Base-by-base conservation (phyloP, 2,113 vertebrate genomes). In the Pitta sordida region DNA sequence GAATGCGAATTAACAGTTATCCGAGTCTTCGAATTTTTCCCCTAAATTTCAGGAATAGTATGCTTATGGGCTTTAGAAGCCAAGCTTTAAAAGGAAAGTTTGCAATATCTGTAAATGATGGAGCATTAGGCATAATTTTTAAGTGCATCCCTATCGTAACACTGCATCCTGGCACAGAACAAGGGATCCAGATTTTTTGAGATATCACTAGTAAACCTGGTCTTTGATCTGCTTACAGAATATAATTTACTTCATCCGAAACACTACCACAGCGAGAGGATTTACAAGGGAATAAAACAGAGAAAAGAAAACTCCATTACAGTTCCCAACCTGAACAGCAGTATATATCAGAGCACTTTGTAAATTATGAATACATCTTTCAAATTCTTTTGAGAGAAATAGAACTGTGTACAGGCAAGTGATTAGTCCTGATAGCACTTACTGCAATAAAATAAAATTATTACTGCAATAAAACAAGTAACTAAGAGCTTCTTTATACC, bases 31-130 rank as follows among this genome's bases (percentile, higher is more conserved):
- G 39, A 7, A 63, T 83, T 94, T 94, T 84, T 70, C 70, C 59
- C 13, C 13, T 60, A 36, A 59, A 58, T 79, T 79, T 76, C 63
- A 85, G n/a, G 21, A 79, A 84, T 6, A 37, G 15, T 75, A 9
- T 64, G 34, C 30, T 65, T 63, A 27, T 3, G 10, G 21, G 6
- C 6, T 83, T 88, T 41, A 90, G 36, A 80, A 89, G 18, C 7
- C 0, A 0, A 68, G 55, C 10, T 49, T 91, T 64, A 58, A 82
- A 86, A 60, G 6, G 7, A 60, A 5, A 7, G 3, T n/a, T 76
- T 67, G 37, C 70, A 65, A 36, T 55, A 69, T 63, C 27, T 32
- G 10, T 43, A 43, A 67, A 60, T 29, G 5, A 46, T 41, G 20
- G 7, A 15, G 19, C 5, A n/a, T 43, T 27, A 59, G 15, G 5